phyloP scores from a whole-genome alignment of 2,113 vertebrate genomes.

The Leptobrachium ailaonicum region DNA sequence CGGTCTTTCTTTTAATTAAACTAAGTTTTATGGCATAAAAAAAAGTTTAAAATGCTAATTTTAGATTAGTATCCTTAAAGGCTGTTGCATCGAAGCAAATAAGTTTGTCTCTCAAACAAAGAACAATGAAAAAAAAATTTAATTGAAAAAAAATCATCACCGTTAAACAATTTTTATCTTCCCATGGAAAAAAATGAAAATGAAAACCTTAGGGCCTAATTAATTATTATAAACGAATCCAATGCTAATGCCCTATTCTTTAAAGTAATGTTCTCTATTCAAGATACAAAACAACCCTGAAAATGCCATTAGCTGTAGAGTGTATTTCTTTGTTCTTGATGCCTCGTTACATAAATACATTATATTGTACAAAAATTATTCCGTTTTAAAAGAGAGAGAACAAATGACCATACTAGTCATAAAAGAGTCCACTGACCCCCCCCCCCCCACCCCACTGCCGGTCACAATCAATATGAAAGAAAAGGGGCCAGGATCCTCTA shows the following conservation, averaged over 20 bases:
- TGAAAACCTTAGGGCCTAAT: slow-evolving; percentile 49
- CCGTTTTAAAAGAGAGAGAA: too few species aligned
- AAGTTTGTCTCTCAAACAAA: slow-evolving; percentile 8
- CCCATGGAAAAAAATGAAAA: slow-evolving; percentile 41
- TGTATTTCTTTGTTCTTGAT: too few species aligned
- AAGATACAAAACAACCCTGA: slow-evolving; percentile 26
- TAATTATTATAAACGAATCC: slow-evolving; percentile 39
- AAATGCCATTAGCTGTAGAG: neutral
- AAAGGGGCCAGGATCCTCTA: too few species aligned
- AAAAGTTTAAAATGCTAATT: slow-evolving; percentile 39
- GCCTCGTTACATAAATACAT: too few species aligned
- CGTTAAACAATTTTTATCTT: slow-evolving; percentile 26
- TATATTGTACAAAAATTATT: too few species aligned
- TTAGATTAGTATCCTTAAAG: slow-evolving; percentile 24
- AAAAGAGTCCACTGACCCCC: too few species aligned
- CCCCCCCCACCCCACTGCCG: too few species aligned
- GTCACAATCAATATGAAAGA: too few species aligned
- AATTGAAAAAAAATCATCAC: neutral
- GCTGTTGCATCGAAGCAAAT: neutral
- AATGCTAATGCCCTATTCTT: slow-evolving; percentile 34
- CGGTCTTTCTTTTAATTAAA: slow-evolving; percentile 46
- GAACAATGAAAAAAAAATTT: neutral
- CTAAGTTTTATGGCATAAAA: slow-evolving; percentile 21
- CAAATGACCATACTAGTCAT: too few species aligned
- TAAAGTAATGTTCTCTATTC: slow-evolving; percentile 23